Evolutionary conservation across 2,888 invertebrate species (phyloP).

Genomic region (Lymantria dispar): DNA sequence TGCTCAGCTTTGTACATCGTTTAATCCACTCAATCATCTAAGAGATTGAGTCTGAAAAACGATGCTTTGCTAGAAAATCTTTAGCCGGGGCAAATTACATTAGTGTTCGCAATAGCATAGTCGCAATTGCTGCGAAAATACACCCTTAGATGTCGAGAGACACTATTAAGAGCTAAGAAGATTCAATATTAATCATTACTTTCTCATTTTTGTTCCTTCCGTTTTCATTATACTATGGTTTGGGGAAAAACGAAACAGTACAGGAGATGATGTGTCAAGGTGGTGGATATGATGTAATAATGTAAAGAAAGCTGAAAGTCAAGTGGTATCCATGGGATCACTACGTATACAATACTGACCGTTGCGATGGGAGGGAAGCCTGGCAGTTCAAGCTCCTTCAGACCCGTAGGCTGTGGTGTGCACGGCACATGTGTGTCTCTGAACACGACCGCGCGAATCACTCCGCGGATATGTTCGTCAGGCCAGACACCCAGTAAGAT

Average conservation of each 20-base stretch:
- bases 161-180: too few relatives aligned
- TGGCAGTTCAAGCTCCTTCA: constrained; percentile 86
- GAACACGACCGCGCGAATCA: constrained; percentile 95
- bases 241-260: too few relatives aligned
- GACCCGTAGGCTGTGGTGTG: constrained; percentile 86
- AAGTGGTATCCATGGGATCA: constrained; percentile 5
- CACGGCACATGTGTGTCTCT: constrained; percentile 88
- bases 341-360: constrained; percentile 63
- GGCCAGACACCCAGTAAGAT: constrained; percentile 96
- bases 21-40: constrained; percentile 1
- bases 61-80: constrained; percentile 13
- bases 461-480: constrained; percentile 95
- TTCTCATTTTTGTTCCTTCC: too few relatives aligned
- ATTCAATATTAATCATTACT: too few relatives aligned
- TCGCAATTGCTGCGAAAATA: constrained; percentile 47
- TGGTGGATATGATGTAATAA: constrained; percentile 6
- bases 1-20: not conserved
- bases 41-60: constrained; percentile 3
- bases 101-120: constrained; percentile 49
- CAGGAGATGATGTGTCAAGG: too few relatives aligned
- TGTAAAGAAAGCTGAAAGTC: constrained; percentile 2
- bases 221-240: too few relatives aligned
- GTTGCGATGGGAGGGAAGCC: constrained; percentile 67
- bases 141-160: too few relatives aligned
- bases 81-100: constrained; percentile 33